A percentile compares a stretch with the other conserved stretches of the same genome.
Conservation (phyloP, 2,797 vertebrate genomes). For the Pantherophis vulpinus region DNA sequence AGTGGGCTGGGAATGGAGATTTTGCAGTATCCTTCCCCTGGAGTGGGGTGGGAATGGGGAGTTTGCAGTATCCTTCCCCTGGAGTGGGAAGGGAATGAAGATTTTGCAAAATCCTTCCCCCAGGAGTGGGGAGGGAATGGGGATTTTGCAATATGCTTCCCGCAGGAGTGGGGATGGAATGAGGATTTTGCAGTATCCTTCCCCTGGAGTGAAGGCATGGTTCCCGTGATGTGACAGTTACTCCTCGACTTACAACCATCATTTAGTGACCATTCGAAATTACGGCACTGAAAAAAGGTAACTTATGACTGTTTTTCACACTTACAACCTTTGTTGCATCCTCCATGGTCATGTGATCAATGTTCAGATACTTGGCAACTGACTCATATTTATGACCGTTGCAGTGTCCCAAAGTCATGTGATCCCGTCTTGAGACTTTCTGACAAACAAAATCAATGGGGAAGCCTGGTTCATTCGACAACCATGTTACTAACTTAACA, state of each 20-base stretch:
- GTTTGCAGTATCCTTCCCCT: too few relatives aligned
- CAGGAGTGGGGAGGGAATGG: too few relatives aligned
- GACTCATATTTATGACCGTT: neutral
- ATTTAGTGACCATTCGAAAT: neutral
- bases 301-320: neutral
- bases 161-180: too few relatives aligned
- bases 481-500: neutral
- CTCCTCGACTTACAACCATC: neutral
- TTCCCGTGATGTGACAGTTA: neutral
- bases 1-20: too few relatives aligned
- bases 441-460: neutral
- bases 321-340: neutral
- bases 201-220: neutral
- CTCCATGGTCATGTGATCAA: neutral
- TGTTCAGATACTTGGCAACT: neutral
- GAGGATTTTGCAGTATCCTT: too few relatives aligned
- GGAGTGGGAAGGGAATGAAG: too few relatives aligned
- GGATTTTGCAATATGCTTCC: too few relatives aligned
- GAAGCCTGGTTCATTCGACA: neutral
- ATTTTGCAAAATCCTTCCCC: too few relatives aligned
- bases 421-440: neutral
- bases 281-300: neutral
- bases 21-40: too few relatives aligned
- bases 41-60: too few relatives aligned
- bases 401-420: neutral